These are phyloP conservation scores for Callopanchax toddi DNA, from an alignment of 2,113 vertebrate genomes.

Conservation along the genomic window DNA sequence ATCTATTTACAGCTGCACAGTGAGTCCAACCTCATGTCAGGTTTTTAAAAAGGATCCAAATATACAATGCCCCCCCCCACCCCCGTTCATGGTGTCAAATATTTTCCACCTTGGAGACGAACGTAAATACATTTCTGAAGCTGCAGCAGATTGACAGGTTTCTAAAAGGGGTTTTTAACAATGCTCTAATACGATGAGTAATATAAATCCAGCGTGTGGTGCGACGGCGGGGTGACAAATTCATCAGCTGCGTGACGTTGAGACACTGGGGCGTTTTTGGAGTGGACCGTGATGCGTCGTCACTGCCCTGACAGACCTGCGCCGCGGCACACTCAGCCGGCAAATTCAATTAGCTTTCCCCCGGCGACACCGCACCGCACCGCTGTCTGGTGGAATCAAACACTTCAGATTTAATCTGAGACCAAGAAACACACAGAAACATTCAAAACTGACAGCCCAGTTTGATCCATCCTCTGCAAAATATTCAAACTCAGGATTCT, in stretches of 20 bases:
- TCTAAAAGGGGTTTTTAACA: slow-evolving; percentile 19
- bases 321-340: slow-evolving; percentile 49
- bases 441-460: slow-evolving; percentile 44
- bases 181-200: slow-evolving; percentile 11
- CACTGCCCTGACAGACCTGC: slow-evolving; percentile 55
- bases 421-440: slow-evolving; percentile 52
- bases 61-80: slow-evolving; percentile 47
- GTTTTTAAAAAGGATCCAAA: slow-evolving; percentile 55
- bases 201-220: slow-evolving; percentile 32
- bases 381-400: slow-evolving; percentile 73
- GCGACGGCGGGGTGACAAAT: slow-evolving; percentile 69
- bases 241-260: slow-evolving; percentile 67
- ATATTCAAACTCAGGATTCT: not conserved
- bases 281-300: slow-evolving; percentile 54
- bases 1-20: slow-evolving; percentile 59
- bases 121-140: slow-evolving; percentile 29
- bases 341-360: slow-evolving; percentile 74
- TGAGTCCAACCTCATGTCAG: slow-evolving; percentile 49
- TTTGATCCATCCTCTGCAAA: not conserved
- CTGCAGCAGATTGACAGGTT: slow-evolving; percentile 19
- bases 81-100: slow-evolving; percentile 42
- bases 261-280: slow-evolving; percentile 36
- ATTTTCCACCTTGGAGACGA: slow-evolving; percentile 16
- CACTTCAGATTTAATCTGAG: slow-evolving; percentile 52
- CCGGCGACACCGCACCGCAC: slow-evolving; percentile 52